Percentiles rank a stretch among this genome's conserved stretches.
phyloP scores from a whole-genome alignment of 1,140 invertebrate genomes.

The Ostrea edulis region DNA sequence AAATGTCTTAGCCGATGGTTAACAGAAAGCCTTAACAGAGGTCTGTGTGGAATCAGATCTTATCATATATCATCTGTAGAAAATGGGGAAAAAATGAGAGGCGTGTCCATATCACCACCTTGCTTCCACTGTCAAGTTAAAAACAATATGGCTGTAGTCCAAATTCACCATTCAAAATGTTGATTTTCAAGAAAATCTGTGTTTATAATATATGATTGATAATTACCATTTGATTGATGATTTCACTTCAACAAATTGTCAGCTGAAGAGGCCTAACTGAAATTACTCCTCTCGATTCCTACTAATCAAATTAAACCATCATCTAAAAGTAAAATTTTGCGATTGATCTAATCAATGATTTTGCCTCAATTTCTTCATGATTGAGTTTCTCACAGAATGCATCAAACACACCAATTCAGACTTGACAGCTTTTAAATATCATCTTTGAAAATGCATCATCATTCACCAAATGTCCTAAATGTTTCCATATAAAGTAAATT shows the following conservation, averaged over 20 bases:
- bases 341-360: not conserved
- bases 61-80: not conserved
- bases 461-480: not conserved
- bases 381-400: not conserved
- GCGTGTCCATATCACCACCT: too few relatives aligned
- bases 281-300: not conserved
- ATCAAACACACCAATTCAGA: not conserved
- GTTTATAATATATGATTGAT: slow-evolving; percentile 29
- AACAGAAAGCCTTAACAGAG: not conserved
- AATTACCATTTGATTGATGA: not conserved
- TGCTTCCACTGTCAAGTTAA: not conserved
- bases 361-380: not conserved
- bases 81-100: too few relatives aligned
- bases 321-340: not conserved
- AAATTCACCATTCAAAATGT: not conserved
- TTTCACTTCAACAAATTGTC: not conserved
- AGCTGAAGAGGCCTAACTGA: not conserved
- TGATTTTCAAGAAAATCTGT: not conserved
- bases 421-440: not conserved
- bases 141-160: not conserved
- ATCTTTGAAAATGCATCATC: not conserved
- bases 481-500: not conserved
- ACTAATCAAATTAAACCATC: slow-evolving; percentile 10
- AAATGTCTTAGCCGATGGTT: not conserved
- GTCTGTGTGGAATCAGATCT: not conserved